Evolutionary conservation across 2,888 invertebrate genomes (phyloP).

Genomic region (Melieria picta): DNA sequence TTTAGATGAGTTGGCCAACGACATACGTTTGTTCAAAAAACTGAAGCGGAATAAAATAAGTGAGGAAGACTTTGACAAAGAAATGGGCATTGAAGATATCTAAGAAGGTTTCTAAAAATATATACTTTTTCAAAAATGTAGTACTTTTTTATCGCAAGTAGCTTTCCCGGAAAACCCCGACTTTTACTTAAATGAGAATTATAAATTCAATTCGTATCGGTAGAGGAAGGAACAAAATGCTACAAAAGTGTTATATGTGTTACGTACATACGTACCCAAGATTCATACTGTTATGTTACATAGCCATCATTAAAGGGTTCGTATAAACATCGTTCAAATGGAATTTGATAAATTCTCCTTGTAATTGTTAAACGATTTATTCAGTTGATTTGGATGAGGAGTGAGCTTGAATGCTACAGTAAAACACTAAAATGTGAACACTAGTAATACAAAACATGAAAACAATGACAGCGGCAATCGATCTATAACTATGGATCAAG

Average conservation of each 20-base stretch:
- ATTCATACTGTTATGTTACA: not conserved
- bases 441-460: not conserved
- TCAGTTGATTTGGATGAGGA: too few relatives aligned
- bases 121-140: too few relatives aligned
- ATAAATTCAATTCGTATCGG: too few relatives aligned
- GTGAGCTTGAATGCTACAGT: too few relatives aligned
- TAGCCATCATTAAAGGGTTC: not conserved
- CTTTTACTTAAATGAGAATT: too few relatives aligned
- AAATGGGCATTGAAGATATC: slow-evolving; percentile 68
- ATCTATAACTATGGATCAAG: not conserved
- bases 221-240: not conserved
- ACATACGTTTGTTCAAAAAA: slow-evolving; percentile 86
- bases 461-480: not conserved
- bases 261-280: not conserved
- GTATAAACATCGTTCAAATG: not conserved
- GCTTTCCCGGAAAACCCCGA: not conserved
- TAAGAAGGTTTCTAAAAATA: not conserved
- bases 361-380: too few relatives aligned
- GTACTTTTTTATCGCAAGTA: not conserved
- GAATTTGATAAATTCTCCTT: not conserved
- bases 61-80: slow-evolving; percentile 74
- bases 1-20: slow-evolving; percentile 79
- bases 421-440: too few relatives aligned
- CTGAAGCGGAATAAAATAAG: slow-evolving; percentile 84
- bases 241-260: slow-evolving; percentile 44